phyloP scores from a whole-genome alignment of 1,140 invertebrate species.

The Macrobrachium nipponense region DNA sequence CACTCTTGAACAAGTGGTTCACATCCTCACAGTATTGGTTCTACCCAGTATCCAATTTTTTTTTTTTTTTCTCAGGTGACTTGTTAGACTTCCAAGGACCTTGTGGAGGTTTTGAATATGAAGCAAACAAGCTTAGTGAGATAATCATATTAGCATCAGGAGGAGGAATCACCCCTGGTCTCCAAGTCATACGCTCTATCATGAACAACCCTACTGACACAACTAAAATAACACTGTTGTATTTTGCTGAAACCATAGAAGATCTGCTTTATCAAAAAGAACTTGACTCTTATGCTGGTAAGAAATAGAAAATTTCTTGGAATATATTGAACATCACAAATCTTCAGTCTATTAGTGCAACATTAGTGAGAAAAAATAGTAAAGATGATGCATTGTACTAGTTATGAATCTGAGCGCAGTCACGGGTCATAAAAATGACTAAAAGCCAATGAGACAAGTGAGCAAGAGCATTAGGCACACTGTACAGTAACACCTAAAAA shows the following conservation, averaged over 20 bases:
- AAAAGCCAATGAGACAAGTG: too few relatives aligned
- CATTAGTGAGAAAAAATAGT: neutral
- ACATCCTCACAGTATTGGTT: neutral
- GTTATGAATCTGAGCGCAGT: too few relatives aligned
- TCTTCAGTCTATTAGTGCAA: neutral
- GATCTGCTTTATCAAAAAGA: conserved; percentile 59
- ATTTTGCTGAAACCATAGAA: conserved; percentile 41
- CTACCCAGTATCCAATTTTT: neutral
- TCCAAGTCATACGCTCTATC: conserved; percentile 58
- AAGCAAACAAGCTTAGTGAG: conserved; percentile 39
- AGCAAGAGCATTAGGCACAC: too few relatives aligned
- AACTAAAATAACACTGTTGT: conserved; percentile 51
- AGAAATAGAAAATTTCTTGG: neutral
- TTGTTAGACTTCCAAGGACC: conserved; percentile 60
- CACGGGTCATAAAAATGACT: too few relatives aligned
- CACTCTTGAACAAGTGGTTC: neutral
- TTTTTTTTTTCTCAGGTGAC: conserved; percentile 39
- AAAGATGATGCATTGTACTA: too few relatives aligned
- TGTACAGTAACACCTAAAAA: too few relatives aligned
- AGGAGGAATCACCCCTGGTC: conserved; percentile 60
- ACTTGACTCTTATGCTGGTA: conserved; percentile 52
- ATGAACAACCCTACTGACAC: conserved; percentile 40
- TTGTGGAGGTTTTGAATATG: conserved; percentile 63
- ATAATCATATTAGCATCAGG: conserved; percentile 55
- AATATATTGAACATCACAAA: neutral